These are phyloP conservation scores for Uloborus plumipes DNA, from an alignment of 2,888 invertebrate species.

Conservation along the genomic window DNA sequence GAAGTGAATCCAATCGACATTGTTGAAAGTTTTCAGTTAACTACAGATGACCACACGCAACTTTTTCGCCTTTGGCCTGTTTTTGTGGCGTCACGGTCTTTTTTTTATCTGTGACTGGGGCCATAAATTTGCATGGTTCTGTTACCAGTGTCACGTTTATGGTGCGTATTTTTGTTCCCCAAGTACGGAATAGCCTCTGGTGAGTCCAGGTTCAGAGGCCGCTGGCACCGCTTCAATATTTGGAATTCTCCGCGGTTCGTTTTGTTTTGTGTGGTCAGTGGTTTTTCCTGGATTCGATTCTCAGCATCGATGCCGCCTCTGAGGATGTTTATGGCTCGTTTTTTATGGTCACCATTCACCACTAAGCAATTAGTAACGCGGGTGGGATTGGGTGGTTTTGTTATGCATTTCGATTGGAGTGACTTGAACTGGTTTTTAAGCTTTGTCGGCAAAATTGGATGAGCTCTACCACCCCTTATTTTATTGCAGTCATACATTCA, in stretches of 20 bases:
- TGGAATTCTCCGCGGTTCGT: not conserved
- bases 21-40: not conserved
- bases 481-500: too few relatives aligned
- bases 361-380: conserved; percentile 1
- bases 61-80: conserved; percentile 2
- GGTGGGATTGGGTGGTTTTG: not conserved
- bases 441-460: too few relatives aligned
- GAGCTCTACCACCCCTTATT: too few relatives aligned
- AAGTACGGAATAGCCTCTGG: too few relatives aligned
- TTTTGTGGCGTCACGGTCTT: conserved; percentile 19
- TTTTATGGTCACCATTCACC: not conserved
- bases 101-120: conserved; percentile 6
- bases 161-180: not conserved
- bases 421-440: too few relatives aligned
- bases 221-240: not conserved
- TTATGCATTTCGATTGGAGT: too few relatives aligned
- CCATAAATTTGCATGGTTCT: not conserved
- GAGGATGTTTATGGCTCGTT: not conserved
- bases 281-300: conserved; percentile 4
- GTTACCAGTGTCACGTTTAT: conserved; percentile 8
- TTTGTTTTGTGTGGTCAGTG: conserved; percentile 4
- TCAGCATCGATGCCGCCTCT: not conserved
- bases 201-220: not conserved
- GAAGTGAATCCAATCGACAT: not conserved
- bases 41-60: conserved; percentile 20